These are phyloP conservation scores for Euwallacea fornicatus DNA, from an alignment of 1,140 invertebrate genomes.

Conservation along the genomic window DNA sequence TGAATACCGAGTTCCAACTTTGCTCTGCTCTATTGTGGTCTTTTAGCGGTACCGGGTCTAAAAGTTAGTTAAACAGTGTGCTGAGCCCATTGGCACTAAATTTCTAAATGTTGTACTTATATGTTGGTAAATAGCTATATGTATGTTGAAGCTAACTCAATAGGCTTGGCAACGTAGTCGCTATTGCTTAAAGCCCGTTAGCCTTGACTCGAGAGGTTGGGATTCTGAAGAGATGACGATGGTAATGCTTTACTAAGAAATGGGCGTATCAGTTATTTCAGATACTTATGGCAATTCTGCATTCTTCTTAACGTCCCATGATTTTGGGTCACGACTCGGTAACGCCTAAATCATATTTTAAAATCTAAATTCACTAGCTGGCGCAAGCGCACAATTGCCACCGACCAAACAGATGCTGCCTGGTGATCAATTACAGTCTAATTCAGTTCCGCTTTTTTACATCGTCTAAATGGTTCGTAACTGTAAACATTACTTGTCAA, in stretches of 20 bases:
- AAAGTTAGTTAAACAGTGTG: no score
- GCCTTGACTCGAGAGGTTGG: slow-evolving; percentile 42
- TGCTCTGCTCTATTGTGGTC: no score
- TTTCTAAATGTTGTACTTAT: no score
- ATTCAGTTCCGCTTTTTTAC: slow-evolving; percentile 1
- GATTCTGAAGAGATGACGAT: slow-evolving; percentile 34
- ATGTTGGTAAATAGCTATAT: no score
- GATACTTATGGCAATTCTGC: slow-evolving; percentile 15
- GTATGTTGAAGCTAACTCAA: no score
- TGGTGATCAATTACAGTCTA: not conserved
- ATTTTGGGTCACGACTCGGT: not conserved
- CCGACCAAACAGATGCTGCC: no score
- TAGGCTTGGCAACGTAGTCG: slow-evolving; percentile 27
- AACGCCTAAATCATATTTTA: no score
- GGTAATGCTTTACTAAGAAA: slow-evolving; percentile 30
- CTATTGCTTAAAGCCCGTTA: slow-evolving; percentile 32
- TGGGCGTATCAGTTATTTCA: slow-evolving; percentile 19
- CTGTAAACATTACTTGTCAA: not conserved
- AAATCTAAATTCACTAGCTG: no score
- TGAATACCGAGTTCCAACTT: no score
- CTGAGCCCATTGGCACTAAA: no score
- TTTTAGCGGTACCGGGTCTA: no score
- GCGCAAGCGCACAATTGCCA: no score
- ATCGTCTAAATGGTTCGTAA: slow-evolving; percentile 2
- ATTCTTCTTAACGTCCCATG: not conserved